Evolutionary conservation across 2,113 vertebrate genomes (phyloP), one percentile per base, ranked within the genome.

Genomic region (Sinocyclocheilus grahami): DNA sequence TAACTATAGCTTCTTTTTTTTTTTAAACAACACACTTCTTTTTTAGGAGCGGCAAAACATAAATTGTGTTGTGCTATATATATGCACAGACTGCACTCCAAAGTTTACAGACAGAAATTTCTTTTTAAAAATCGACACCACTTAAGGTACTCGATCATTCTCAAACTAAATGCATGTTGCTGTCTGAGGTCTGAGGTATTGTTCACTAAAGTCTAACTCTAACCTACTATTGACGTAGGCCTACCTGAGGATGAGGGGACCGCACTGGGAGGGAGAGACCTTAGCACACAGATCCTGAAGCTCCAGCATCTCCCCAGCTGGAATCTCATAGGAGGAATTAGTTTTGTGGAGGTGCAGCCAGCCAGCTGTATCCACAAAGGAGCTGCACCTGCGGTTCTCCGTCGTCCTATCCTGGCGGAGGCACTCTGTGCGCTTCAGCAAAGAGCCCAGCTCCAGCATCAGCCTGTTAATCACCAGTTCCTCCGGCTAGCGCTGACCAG

Each of bases 321-420:
- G 60, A 53, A 91, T 81, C 83, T 91, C 81, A n/a, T 63, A 91
- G 46, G 30, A 63, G 4, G 77, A 82, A 20, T 83, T 33, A 33
- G 30, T 33, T 89, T 5, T 87, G 89, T 4, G 88, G 48, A 18
- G 1, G 71, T 22, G 24, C 27, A 37, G 86, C 89, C 67, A 93
- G 90, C 90, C 90, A 92, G 74, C 82, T 88, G 88, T 92, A 92
- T 92, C 88, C 46, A 89, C 91, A 10, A 86, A 85, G 71, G 87
- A 91, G 83, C 82, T 87, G 9, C 74, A 80, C 78, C 83, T 82
- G 42, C 82, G 74, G 42, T 55, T 84, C 65, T 90, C 80, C 6
- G 42, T 82, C 14, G 87, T 88, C 51, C 89, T 87, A 30, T 92
- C 88, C 77, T 88, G 89, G 13, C 82, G 79, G 39, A 89, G 86